Conservation (phyloP, 2,113 vertebrate genomes). For the Dicaeum eximium region DNA sequence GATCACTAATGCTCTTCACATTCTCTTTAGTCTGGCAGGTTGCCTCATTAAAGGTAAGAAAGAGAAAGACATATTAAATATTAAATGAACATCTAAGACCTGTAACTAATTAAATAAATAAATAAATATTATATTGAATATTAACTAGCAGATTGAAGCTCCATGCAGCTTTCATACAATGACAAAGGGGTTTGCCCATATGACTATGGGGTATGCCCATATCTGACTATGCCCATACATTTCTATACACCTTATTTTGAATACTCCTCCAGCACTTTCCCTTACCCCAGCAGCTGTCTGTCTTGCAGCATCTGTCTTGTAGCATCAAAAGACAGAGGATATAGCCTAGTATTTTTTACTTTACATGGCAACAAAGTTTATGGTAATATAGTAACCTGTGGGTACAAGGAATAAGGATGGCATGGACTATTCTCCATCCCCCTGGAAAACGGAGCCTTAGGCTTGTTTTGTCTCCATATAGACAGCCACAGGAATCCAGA, state of each 20-base stretch:
- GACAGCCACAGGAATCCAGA: neutral
- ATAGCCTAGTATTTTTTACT: neutral
- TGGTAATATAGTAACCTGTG: neutral
- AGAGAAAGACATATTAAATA: neutral
- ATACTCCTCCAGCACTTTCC: neutral
- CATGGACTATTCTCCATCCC: neutral
- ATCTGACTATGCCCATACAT: accelerated
- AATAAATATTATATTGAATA: neutral
- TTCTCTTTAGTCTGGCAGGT: neutral
- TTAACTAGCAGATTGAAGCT: neutral
- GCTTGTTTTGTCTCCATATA: accelerated
- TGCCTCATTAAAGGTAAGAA: constrained; percentile 12
- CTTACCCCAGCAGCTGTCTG: neutral
- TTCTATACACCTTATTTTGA: neutral
- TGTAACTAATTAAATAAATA: neutral
- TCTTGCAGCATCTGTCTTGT: neutral
- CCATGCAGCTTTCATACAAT: neutral
- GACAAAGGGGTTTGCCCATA: neutral
- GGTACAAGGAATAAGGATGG: neutral
- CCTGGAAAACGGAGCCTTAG: neutral
- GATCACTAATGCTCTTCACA: neutral
- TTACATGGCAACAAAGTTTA: neutral
- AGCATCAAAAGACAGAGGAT: neutral
- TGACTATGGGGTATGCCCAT: too few relatives aligned
- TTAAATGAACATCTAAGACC: neutral